Conservation (phyloP, 2,797 vertebrate genomes). For the Synaphobranchus kaupii region DNA sequence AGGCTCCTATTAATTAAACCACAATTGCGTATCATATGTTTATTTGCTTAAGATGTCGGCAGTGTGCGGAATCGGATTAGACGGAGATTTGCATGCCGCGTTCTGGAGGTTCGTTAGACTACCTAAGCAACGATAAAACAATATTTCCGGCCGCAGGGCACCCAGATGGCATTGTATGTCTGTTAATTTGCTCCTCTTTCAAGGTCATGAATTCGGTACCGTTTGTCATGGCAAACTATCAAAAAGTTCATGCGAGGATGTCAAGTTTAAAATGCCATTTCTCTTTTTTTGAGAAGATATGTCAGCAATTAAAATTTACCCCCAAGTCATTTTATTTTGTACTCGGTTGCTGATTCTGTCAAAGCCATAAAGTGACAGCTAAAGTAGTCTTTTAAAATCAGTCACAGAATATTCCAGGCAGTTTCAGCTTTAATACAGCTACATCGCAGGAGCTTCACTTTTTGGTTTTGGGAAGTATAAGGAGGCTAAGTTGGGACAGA, state of each 20-base stretch:
- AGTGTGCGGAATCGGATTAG: constrained; percentile 74
- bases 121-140: constrained; percentile 81
- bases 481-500: not conserved
- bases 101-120: constrained; percentile 80
- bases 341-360: constrained; percentile 8
- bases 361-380: constrained; percentile 17
- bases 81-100: constrained; percentile 81
- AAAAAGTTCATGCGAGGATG: constrained; percentile 77
- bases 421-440: not conserved
- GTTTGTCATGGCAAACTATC: constrained; percentile 69
- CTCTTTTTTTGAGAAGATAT: constrained; percentile 7
- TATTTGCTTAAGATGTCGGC: constrained; percentile 77
- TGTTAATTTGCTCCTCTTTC: constrained; percentile 82
- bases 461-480: not conserved
- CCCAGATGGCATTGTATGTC: constrained; percentile 83
- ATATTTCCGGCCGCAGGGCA: constrained; percentile 78
- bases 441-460: not conserved
- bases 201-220: constrained; percentile 82
- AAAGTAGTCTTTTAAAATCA: not conserved
- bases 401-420: not conserved
- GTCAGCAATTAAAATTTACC: constrained; percentile 24
- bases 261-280: constrained; percentile 59
- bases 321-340: constrained; percentile 13
- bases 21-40: constrained; percentile 85
- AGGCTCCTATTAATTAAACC: constrained; percentile 83